Evolutionary conservation across 2,797 vertebrate species (phyloP).

Genomic region (Urophycis tenuis): DNA sequence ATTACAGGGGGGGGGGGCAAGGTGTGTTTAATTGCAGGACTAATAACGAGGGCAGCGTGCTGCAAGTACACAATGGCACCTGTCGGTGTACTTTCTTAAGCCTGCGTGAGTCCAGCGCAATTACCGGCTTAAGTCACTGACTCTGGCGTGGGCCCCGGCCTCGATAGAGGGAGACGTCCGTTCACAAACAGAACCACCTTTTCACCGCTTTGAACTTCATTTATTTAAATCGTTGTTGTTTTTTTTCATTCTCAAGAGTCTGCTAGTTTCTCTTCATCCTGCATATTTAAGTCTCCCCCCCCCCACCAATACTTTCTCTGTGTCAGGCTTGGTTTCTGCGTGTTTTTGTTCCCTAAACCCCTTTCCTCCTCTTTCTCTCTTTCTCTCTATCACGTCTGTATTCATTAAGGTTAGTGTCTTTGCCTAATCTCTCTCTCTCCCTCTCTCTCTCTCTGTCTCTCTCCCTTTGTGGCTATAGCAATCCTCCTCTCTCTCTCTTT

Average conservation of each 20-base stretch:
- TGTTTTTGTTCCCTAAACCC: not conserved
- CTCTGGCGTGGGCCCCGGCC: conserved; percentile 37
- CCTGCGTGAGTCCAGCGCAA: conserved; percentile 3
- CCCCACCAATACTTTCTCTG: not conserved
- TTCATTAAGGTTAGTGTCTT: not conserved
- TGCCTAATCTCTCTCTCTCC: not conserved
- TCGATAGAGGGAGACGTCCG: conserved; percentile 30
- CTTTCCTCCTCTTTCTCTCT: not conserved
- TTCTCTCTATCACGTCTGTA: conserved; percentile 21
- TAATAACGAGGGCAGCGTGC: not conserved
- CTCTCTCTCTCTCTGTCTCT: conserved; percentile 11
- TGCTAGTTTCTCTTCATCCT: too few relatives aligned
- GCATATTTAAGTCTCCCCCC: too few relatives aligned
- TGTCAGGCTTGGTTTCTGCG: not conserved
- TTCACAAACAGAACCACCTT: not conserved
- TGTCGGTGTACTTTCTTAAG: not conserved
- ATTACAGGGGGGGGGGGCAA: conserved; percentile 36
- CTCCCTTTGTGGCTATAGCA: not conserved
- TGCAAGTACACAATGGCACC: not conserved
- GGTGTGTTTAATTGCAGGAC: conserved; percentile 9
- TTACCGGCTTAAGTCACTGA: conserved; percentile 29
- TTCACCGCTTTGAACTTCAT: not conserved
- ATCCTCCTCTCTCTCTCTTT: not conserved
- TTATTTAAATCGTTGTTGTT: too few relatives aligned
- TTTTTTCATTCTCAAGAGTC: too few relatives aligned